Evolutionary conservation across 2,113 vertebrate genomes (phyloP).

Genomic region (Perccottus glenii): DNA sequence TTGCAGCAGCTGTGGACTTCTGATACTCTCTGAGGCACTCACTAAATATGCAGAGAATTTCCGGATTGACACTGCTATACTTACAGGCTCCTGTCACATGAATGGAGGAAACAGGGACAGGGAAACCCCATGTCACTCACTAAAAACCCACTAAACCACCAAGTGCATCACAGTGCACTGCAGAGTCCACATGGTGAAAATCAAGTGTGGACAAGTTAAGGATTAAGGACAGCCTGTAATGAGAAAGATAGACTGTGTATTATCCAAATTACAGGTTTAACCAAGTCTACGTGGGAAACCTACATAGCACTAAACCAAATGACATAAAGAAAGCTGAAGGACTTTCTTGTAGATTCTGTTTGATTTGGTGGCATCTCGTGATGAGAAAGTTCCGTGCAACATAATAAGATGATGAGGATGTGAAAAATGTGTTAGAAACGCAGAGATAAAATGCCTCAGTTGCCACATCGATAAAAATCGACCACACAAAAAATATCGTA

Average conservation of each 20-base stretch:
- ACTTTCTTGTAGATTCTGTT: not conserved
- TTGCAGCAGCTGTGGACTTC: conserved; percentile 19
- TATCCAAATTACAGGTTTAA: not conserved
- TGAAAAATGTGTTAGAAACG: not conserved
- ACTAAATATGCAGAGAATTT: conserved; percentile 49
- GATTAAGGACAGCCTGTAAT: not conserved
- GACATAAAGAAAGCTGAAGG: too few species aligned
- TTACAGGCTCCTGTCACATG: conserved; percentile 66
- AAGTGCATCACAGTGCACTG: not conserved
- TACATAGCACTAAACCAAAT: not conserved
- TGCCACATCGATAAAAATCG: not conserved
- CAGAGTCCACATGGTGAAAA: not conserved
- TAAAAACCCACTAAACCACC: conserved; percentile 37
- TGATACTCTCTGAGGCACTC: conserved; percentile 17
- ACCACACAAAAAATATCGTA: too few species aligned
- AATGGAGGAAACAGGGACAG: conserved; percentile 70
- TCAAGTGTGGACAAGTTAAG: not conserved
- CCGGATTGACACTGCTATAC: conserved; percentile 40
- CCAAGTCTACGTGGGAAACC: not conserved
- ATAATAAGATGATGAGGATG: not conserved
- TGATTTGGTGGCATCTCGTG: not conserved
- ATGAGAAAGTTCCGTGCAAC: not conserved
- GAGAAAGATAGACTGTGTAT: not conserved
- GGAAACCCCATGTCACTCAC: conserved; percentile 65
- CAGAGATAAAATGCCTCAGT: not conserved